Conservation (phyloP, 2,888 invertebrate genomes). For the Ptilodon capucinus region DNA sequence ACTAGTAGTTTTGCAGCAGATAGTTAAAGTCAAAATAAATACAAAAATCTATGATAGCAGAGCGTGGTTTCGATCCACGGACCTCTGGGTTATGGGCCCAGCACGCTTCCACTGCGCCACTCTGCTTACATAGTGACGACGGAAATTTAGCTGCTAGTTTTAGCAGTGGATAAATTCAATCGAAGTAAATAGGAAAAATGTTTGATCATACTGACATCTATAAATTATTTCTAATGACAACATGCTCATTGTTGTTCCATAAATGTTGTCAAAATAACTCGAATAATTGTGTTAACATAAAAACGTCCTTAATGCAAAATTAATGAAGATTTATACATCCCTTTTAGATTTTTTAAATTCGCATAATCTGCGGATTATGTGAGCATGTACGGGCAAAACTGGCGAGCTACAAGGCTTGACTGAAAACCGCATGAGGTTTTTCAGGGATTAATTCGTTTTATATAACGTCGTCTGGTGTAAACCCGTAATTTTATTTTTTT, state of each 20-base stretch:
- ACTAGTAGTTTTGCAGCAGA: too few relatives aligned
- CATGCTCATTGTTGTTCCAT: not conserved
- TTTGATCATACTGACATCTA: too few relatives aligned
- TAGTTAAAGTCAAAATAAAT: too few relatives aligned
- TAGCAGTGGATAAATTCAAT: too few relatives aligned
- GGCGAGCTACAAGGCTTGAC: slow-evolving; percentile 59
- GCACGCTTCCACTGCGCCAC: slow-evolving; percentile 93
- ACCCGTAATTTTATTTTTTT: slow-evolving; percentile 35
- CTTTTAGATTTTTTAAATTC: slow-evolving; percentile 48
- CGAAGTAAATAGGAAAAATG: too few relatives aligned
- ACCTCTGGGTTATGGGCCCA: slow-evolving; percentile 94
- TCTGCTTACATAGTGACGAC: slow-evolving; percentile 83
- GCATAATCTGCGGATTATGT: slow-evolving; percentile 58
- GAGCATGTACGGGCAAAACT: slow-evolving; percentile 54
- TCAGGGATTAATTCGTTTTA: slow-evolving; percentile 54
- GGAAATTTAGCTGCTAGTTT: too few relatives aligned
- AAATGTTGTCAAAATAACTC: not conserved
- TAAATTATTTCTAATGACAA: too few relatives aligned
- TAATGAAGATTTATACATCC: slow-evolving; percentile 22
- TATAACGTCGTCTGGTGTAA: slow-evolving; percentile 41
- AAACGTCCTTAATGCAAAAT: not conserved
- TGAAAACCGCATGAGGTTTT: slow-evolving; percentile 64
- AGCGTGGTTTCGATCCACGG: slow-evolving; percentile 95
- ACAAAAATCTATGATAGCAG: slow-evolving; percentile 76
- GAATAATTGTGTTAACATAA: not conserved